phyloP scores from a whole-genome alignment of 2,888 invertebrate genomes.

The Phorcus lineatus region DNA sequence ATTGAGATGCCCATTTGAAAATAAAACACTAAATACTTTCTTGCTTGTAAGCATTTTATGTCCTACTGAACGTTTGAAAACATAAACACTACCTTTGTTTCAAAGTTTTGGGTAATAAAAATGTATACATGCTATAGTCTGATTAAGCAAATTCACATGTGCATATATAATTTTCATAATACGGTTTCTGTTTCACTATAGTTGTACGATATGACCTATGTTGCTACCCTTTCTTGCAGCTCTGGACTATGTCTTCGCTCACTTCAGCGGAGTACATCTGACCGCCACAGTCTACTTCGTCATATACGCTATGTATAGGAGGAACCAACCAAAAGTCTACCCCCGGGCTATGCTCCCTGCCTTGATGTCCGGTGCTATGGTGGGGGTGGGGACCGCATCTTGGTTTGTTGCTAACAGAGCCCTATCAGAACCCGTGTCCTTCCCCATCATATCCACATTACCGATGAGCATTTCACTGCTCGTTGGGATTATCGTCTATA shows the following conservation, averaged over 20 bases:
- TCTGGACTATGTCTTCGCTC: slow-evolving; percentile 76
- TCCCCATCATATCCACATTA: slow-evolving; percentile 77
- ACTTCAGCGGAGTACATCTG: slow-evolving; percentile 75
- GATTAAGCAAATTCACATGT: too few relatives aligned
- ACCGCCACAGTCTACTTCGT: slow-evolving; percentile 75
- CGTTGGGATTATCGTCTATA: slow-evolving; percentile 77
- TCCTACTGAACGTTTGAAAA: too few relatives aligned
- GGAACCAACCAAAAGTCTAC: slow-evolving; percentile 74
- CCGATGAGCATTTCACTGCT: slow-evolving; percentile 74
- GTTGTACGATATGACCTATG: too few relatives aligned
- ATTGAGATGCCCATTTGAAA: too few relatives aligned
- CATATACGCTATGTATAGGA: slow-evolving; percentile 71
- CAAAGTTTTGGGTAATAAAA: too few relatives aligned
- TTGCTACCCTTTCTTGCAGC: slow-evolving; percentile 54
- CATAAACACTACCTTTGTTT: too few relatives aligned
- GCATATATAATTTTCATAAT: too few relatives aligned
- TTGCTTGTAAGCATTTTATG: too few relatives aligned
- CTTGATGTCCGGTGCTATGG: slow-evolving; percentile 76
- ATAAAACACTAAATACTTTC: too few relatives aligned
- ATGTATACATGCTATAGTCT: too few relatives aligned
- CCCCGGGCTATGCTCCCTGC: slow-evolving; percentile 75
- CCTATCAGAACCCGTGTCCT: slow-evolving; percentile 76
- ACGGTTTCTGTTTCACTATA: too few relatives aligned
- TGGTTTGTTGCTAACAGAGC: slow-evolving; percentile 78
- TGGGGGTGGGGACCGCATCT: slow-evolving; percentile 76